Conservation (phyloP, 2,888 invertebrate species). For the Nebria salina region DNA sequence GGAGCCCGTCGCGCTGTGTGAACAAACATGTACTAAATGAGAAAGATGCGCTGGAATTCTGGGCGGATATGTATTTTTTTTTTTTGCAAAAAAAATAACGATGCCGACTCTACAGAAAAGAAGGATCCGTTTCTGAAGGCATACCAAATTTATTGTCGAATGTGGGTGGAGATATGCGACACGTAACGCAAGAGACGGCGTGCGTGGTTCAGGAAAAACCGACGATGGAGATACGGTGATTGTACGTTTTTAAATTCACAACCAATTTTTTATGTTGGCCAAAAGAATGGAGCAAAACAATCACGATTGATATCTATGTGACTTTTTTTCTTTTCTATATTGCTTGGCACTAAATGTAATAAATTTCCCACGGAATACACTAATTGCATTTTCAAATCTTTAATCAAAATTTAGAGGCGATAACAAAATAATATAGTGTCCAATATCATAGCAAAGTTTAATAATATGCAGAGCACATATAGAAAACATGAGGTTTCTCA, state of each 20-base stretch:
- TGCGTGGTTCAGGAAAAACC: conserved; percentile 29
- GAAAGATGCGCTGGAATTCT: conserved; percentile 7
- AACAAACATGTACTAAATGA: conserved; percentile 22
- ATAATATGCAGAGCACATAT: neutral
- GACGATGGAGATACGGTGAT: conserved; percentile 32
- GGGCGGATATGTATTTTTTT: conserved; percentile 14
- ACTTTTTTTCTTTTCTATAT: neutral
- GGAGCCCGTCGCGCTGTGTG: conserved; percentile 8
- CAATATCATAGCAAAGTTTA: neutral
- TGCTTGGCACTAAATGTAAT: too few species aligned
- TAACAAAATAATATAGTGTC: neutral
- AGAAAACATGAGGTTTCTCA: neutral
- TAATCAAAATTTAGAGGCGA: neutral
- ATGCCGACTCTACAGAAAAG: conserved; percentile 21
- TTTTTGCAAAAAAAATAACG: neutral
- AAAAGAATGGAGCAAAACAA: neutral
- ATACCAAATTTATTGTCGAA: conserved; percentile 42
- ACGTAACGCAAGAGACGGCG: conserved; percentile 9
- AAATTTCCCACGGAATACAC: neutral
- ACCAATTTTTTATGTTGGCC: conserved; percentile 22
- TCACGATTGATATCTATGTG: neutral
- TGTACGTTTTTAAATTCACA: conserved; percentile 43
- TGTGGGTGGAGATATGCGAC: conserved; percentile 23
- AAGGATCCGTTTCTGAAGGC: conserved; percentile 43
- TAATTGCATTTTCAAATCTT: neutral